Conservation (phyloP, 2,888 invertebrate species). For the Drosophila eohydei region DNA sequence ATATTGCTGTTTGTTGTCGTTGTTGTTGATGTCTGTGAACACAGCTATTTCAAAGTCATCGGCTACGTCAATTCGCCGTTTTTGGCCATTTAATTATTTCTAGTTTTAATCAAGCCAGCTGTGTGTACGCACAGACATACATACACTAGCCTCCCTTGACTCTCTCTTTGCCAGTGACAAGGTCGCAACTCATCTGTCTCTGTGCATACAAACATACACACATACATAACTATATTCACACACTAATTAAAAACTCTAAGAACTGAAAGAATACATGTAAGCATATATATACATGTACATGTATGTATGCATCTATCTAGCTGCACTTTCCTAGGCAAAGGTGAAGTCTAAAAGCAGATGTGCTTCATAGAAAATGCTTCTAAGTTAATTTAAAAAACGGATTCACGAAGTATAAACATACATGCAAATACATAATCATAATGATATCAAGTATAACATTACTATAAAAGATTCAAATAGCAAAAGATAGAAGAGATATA, state of each 20-base stretch:
- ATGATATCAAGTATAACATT: background rate
- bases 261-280: conserved; percentile 4
- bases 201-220: background rate
- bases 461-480: background rate
- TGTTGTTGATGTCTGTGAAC: conserved; percentile 20
- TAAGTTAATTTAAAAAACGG: background rate
- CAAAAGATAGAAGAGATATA: background rate
- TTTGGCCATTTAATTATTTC: conserved; percentile 74
- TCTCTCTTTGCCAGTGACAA: conserved; percentile 25
- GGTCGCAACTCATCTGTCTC: conserved; percentile 34
- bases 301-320: background rate
- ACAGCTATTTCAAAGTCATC: conserved; percentile 72
- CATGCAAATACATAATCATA: background rate
- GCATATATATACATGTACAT: no score
- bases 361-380: conserved; percentile 1
- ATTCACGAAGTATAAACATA: background rate
- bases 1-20: conserved; percentile 16
- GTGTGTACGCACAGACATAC: conserved; percentile 26
- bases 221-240: background rate
- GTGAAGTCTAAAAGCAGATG: conserved; percentile 17
- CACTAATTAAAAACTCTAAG: conserved; percentile 1
- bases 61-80: conserved; percentile 55
- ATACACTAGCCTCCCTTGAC: conserved; percentile 10
- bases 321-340: conserved; percentile 7
- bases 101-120: conserved; percentile 65